A percentile compares a stretch with the other conserved stretches of the same genome.
Conservation (phyloP, 2,113 vertebrate genomes). For the Pandion haliaetus region DNA sequence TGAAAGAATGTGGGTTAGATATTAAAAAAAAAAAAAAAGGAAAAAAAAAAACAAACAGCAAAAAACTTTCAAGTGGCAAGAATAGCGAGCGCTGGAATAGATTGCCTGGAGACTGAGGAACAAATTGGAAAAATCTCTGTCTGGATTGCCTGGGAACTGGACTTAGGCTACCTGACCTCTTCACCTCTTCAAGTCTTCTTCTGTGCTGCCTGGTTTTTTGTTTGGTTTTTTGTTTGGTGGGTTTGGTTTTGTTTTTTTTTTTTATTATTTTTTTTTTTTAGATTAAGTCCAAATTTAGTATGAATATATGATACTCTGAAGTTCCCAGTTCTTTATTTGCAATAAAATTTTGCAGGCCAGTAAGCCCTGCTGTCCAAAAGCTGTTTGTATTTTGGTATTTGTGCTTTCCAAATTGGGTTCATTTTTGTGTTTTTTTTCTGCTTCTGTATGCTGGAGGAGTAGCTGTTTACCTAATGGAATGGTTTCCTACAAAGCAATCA, state of each 20-base stretch:
- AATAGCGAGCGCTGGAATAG: rapidly evolving
- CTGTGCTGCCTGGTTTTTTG: not conserved
- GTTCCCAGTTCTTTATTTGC: not conserved
- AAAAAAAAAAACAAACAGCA: not conserved
- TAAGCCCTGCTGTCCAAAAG: not conserved
- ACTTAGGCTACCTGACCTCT: not conserved
- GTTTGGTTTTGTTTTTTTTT: no score
- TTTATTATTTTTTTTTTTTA: no score
- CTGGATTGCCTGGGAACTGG: not conserved
- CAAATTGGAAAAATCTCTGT: not conserved
- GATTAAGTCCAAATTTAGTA: not conserved
- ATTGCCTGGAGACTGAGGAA: not conserved
- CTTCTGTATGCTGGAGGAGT: not conserved
- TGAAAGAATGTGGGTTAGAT: not conserved
- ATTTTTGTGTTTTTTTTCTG: not conserved
- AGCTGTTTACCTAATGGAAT: slow-evolving; percentile 27
- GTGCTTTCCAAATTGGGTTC: not conserved
- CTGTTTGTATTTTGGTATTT: not conserved
- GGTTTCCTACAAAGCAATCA: slow-evolving; percentile 40
- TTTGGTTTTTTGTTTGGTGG: no score
- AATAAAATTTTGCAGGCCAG: not conserved
- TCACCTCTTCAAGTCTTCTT: not conserved
- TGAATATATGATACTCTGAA: not conserved
- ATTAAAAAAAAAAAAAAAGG: not conserved
- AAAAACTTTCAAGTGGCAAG: not conserved